phyloP scores from a whole-genome alignment of 2,888 invertebrate genomes.

The Melinopterus prodromus region DNA sequence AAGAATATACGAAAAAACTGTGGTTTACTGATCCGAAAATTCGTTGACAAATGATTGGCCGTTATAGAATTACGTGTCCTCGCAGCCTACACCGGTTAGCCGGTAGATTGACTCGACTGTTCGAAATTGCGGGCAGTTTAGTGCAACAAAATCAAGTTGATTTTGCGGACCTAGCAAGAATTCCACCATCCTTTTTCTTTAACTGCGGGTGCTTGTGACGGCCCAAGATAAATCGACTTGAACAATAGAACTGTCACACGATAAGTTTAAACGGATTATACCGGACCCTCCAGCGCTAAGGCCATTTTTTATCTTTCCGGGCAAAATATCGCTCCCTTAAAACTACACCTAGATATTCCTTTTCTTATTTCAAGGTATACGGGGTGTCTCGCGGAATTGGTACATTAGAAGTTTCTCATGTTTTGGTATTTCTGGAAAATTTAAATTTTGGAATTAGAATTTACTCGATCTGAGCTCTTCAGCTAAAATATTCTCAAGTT shows the following conservation, averaged over 20 bases:
- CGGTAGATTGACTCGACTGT: neutral
- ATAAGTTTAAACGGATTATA: neutral
- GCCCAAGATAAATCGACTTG: constrained; percentile 4
- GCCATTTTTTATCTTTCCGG: neutral
- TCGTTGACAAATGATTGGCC: neutral
- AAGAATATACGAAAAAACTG: neutral
- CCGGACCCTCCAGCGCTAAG: neutral
- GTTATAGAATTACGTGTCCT: neutral
- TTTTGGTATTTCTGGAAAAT: too few relatives aligned
- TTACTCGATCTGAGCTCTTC: too few relatives aligned
- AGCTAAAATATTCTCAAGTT: too few relatives aligned
- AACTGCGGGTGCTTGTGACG: neutral
- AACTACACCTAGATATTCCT: neutral
- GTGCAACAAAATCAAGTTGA: neutral
- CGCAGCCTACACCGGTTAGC: neutral
- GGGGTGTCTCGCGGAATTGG: too few relatives aligned
- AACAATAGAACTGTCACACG: neutral
- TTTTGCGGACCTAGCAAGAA: neutral
- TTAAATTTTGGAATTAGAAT: too few relatives aligned
- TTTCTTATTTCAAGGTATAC: too few relatives aligned
- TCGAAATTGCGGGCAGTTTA: neutral
- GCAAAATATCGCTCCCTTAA: neutral
- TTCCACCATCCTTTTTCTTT: neutral
- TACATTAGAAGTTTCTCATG: too few relatives aligned
- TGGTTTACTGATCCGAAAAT: neutral